Evolutionary conservation across 2,888 invertebrate species (phyloP), one percentile per base, ranked within the genome.

Genomic region (Stenoptilia bipunctidactyla): DNA sequence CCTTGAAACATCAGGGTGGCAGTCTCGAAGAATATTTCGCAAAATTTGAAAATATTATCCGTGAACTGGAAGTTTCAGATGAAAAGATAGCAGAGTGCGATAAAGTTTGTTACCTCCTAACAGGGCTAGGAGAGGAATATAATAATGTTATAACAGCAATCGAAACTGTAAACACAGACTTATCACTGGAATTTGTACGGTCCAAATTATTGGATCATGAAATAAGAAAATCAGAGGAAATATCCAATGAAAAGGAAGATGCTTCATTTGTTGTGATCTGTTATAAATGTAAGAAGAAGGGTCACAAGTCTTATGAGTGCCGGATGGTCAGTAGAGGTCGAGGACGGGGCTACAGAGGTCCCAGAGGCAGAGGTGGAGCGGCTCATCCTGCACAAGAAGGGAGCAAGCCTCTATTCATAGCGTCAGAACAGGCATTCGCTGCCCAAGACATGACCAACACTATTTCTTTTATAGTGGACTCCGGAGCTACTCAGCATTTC

Each of bases 141-240:
- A n/a, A n/a, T n/a, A n/a, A n/a, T n/a, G n/a, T n/a, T n/a, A n/a
- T n/a, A n/a, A n/a, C n/a, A n/a, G n/a, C n/a, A n/a, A n/a, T n/a
- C n/a, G n/a, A n/a, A n/a, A n/a, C n/a, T n/a, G n/a, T n/a, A n/a
- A n/a, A n/a, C n/a, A n/a, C n/a, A n/a, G n/a, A n/a, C n/a, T n/a
- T n/a, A n/a, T n/a, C n/a, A n/a, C n/a, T n/a, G n/a, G n/a, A n/a
- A n/a, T n/a, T n/a, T n/a, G n/a, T 2, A 41, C 34, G 5, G 41
- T 40, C 25, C 2, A 40, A 38, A 25, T 15, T 45, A 2, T 15
- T 44, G 5, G 45, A 45, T 34, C 40, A 38, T 15, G 42, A 45
- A 25, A 8, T 41, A 13, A 43, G 38, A 35, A 25, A 20, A 2
- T 36, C 39, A 35, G 30, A 30, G 10, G 13, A 34, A 10, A 3